Conservation (phyloP, 2,797 vertebrate genomes). For the Ciconia nigra region DNA sequence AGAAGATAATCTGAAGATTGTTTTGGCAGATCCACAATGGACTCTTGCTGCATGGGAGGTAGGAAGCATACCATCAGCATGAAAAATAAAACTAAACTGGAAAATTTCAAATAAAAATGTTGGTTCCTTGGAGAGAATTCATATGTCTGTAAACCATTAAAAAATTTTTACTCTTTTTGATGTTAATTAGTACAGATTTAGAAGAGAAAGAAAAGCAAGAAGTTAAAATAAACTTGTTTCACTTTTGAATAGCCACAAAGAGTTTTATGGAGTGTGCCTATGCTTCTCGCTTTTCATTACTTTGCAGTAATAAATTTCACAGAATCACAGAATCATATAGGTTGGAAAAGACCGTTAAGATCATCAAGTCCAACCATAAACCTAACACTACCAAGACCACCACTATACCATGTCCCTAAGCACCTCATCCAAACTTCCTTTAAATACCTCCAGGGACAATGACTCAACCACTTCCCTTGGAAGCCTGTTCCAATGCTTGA, state of each 20-base stretch:
- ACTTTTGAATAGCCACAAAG: neutral
- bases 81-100: neutral
- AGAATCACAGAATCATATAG: too few species aligned
- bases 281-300: neutral
- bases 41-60: neutral
- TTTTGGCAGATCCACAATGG: neutral
- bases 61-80: neutral
- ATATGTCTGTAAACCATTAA: neutral
- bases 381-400: too few species aligned
- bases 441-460: too few species aligned
- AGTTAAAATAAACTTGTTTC: neutral
- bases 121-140: neutral
- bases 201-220: neutral
- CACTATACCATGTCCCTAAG: too few species aligned
- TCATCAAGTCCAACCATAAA: too few species aligned
- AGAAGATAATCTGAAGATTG: neutral
- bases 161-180: neutral
- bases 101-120: neutral
- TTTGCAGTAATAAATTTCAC: neutral
- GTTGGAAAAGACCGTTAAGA: too few species aligned
- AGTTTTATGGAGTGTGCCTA: neutral
- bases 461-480: too few species aligned
- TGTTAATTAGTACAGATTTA: neutral
- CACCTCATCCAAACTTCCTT: too few species aligned
- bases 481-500: too few species aligned